A percentile compares a stretch with the other conserved stretches of the same genome.
Conservation (phyloP, 2,797 vertebrate genomes). For the Notolepis coatsorum region DNA sequence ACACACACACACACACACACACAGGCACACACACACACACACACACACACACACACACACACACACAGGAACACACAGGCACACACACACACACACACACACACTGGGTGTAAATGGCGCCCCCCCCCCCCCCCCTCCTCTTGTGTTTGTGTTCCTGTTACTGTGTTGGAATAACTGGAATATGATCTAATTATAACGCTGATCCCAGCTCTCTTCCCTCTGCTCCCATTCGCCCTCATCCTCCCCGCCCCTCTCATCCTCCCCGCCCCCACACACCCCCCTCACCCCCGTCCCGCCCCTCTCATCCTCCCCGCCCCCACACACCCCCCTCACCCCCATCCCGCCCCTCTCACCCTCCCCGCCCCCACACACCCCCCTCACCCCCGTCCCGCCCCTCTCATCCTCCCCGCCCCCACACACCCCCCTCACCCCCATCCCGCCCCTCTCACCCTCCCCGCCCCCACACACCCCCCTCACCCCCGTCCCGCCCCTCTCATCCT, state of each 20-base stretch:
- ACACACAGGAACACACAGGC: constrained; percentile 32
- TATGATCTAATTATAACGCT: constrained; percentile 37
- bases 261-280: constrained; percentile 18
- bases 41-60: constrained; percentile 39
- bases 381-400: too few species aligned
- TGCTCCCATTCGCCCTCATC: constrained; percentile 30
- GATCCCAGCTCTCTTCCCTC: constrained; percentile 13
- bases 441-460: too few species aligned
- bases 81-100: background rate
- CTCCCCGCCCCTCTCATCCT: constrained; percentile 1
- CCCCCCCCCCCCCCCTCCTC: too few species aligned
- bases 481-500: too few species aligned
- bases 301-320: constrained; percentile 5
- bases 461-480: too few species aligned
- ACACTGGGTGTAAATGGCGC: too few species aligned
- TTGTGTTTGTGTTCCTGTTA: background rate
- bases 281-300: background rate
- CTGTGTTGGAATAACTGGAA: constrained; percentile 39
- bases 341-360: background rate
- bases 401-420: too few species aligned
- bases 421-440: too few species aligned
- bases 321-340: background rate
- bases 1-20: background rate
- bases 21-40: background rate
- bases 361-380: background rate